Conservation (phyloP, 2,113 vertebrate species). For the Etheostoma spectabile region DNA sequence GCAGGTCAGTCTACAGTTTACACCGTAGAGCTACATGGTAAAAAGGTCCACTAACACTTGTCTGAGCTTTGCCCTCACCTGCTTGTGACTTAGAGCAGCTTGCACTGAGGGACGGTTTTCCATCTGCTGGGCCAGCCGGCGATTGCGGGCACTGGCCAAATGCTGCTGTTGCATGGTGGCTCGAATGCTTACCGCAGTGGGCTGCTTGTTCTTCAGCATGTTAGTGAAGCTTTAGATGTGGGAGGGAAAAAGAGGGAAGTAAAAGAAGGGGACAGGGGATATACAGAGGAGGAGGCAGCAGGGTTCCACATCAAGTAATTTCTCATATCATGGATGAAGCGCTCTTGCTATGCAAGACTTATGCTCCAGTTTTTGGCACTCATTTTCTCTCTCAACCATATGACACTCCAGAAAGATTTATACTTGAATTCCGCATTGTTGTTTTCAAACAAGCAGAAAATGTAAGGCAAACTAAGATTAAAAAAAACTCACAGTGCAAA, state of each 20-base stretch:
- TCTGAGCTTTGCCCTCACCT: conserved; percentile 86
- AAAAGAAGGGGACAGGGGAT: conserved; percentile 81
- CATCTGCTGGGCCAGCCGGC: conserved; percentile 99
- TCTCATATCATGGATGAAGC: conserved; percentile 74
- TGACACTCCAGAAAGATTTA: conserved; percentile 56
- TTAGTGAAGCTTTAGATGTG: conserved; percentile 99
- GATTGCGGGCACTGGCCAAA: conserved; percentile 97
- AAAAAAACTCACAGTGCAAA: conserved; percentile 58
- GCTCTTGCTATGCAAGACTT: conserved; percentile 53
- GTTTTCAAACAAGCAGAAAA: conserved; percentile 45
- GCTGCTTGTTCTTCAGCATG: conserved; percentile 99
- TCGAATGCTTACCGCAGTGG: conserved; percentile 95
- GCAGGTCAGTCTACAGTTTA: not conserved
- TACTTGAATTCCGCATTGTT: conserved; percentile 40
- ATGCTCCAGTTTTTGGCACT: conserved; percentile 53
- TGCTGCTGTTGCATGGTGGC: conserved; percentile 99
- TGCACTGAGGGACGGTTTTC: conserved; percentile 98
- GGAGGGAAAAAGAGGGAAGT: conserved; percentile 84
- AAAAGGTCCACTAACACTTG: not conserved
- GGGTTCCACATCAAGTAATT: conserved; percentile 85
- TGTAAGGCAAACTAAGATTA: conserved; percentile 2
- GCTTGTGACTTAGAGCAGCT: conserved; percentile 96
- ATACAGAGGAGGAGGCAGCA: conserved; percentile 78
- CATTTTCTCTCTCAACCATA: conserved; percentile 69
- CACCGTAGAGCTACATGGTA: not conserved